phyloP scores from a whole-genome alignment of 2,113 vertebrate genomes.

The Lagopus leucura region DNA sequence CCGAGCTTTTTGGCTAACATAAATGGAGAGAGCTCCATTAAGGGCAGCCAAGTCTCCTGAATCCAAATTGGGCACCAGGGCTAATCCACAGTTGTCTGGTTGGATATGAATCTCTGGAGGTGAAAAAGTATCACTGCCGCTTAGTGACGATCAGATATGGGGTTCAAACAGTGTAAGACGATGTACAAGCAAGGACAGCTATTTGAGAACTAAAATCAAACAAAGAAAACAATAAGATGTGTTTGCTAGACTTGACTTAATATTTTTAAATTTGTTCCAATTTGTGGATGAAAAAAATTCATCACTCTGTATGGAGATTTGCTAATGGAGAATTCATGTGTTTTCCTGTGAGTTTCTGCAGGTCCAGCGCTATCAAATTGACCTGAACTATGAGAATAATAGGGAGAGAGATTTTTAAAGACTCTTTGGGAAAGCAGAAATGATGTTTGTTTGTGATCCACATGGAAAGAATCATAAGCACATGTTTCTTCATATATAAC shows the following conservation, averaged over 20 bases:
- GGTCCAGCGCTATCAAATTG: neutral
- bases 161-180: neutral
- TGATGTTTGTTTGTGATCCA: neutral
- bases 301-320: neutral
- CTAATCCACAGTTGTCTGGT: neutral
- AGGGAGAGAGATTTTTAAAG: neutral
- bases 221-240: accelerated
- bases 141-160: neutral
- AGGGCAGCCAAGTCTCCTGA: neutral
- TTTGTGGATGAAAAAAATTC: neutral
- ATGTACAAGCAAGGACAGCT: neutral
- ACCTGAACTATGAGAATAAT: neutral
- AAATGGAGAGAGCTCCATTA: conserved; percentile 7
- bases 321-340: neutral
- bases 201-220: neutral
- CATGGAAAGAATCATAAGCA: neutral
- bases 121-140: neutral
- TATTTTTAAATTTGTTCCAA: neutral
- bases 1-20: neutral
- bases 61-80: neutral
- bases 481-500: neutral
- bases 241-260: neutral
- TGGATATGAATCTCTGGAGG: neutral
- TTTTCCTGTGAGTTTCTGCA: neutral
- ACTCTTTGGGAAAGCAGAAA: neutral